Conservation (phyloP, 2,113 vertebrate species). For the Petrocephalus zakoni region DNA sequence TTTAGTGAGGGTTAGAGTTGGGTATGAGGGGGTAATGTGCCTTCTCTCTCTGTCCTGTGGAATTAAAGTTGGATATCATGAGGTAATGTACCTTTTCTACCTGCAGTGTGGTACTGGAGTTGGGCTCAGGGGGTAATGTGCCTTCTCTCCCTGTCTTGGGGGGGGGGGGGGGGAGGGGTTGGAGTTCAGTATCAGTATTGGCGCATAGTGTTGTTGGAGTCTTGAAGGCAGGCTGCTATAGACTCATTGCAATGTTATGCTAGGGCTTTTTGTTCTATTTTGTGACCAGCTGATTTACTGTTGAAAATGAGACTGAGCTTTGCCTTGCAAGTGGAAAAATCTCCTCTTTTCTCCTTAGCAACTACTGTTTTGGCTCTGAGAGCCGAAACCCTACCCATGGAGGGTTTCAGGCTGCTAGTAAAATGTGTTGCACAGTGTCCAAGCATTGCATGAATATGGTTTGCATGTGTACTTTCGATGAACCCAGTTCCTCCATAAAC, state of each 20-base stretch:
- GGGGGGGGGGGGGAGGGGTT: too few relatives aligned
- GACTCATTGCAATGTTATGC: conserved; percentile 41
- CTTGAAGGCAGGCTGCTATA: conserved; percentile 34
- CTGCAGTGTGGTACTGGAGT: too few relatives aligned
- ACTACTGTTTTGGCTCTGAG: conserved; percentile 54
- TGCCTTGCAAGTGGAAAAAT: conserved; percentile 44
- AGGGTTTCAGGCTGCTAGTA: conserved; percentile 31
- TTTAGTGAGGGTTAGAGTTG: neutral
- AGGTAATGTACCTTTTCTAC: neutral
- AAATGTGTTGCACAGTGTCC: conserved; percentile 30
- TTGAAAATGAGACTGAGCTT: conserved; percentile 38
- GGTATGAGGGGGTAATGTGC: neutral
- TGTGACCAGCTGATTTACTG: conserved; percentile 31
- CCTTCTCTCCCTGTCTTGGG: neutral
- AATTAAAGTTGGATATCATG: neutral
- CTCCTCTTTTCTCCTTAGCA: conserved; percentile 27
- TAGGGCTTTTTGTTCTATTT: conserved; percentile 35
- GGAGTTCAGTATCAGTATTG: too few relatives aligned
- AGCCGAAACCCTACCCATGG: conserved; percentile 21
- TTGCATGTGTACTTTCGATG: neutral
- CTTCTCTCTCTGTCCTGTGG: neutral
- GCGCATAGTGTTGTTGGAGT: conserved; percentile 32
- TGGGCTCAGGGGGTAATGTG: neutral
- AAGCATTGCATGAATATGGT: conserved; percentile 21
- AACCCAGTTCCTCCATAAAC: conserved; percentile 14